phyloP scores from a whole-genome alignment of 1,140 invertebrate species.

The Polypedilum pembai region DNA sequence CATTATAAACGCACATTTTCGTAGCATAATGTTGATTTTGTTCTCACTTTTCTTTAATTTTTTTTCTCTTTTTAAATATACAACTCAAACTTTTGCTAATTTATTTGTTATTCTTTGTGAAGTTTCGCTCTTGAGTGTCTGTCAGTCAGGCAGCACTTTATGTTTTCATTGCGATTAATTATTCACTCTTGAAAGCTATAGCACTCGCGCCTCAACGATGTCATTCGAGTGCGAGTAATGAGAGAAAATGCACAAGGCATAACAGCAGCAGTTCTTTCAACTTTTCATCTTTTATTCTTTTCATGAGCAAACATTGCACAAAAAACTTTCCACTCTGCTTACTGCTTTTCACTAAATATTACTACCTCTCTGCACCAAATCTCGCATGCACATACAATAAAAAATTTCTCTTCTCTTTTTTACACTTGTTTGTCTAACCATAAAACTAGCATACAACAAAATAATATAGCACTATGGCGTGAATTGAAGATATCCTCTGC shows the following conservation, averaged over 20 bases:
- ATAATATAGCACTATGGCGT: not conserved
- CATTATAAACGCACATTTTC: conserved; percentile 27
- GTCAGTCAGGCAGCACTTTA: too few species aligned
- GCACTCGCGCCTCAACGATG: not conserved
- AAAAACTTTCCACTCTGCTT: conserved; percentile 17
- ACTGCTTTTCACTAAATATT: too few species aligned
- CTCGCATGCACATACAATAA: conserved; percentile 1
- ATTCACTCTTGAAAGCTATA: too few species aligned
- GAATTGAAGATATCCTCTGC: conserved; percentile 16
- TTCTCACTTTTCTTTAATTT: not conserved
- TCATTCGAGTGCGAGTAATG: not conserved
- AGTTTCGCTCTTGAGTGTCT: not conserved
- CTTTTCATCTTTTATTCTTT: not conserved
- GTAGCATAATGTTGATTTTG: conserved; percentile 23
- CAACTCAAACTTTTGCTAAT: not conserved
- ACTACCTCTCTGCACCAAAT: not conserved
- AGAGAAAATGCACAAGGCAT: conserved; percentile 2
- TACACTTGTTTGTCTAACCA: conserved; percentile 26
- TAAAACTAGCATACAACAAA: conserved; percentile 12
- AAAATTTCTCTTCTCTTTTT: not conserved
- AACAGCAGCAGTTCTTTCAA: not conserved
- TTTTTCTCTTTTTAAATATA: not conserved
- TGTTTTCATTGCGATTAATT: too few species aligned
- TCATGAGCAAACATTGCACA: not conserved
- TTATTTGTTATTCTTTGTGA: not conserved